Conservation (phyloP, 2,113 vertebrate species). For the Oplegnathus fasciatus region DNA sequence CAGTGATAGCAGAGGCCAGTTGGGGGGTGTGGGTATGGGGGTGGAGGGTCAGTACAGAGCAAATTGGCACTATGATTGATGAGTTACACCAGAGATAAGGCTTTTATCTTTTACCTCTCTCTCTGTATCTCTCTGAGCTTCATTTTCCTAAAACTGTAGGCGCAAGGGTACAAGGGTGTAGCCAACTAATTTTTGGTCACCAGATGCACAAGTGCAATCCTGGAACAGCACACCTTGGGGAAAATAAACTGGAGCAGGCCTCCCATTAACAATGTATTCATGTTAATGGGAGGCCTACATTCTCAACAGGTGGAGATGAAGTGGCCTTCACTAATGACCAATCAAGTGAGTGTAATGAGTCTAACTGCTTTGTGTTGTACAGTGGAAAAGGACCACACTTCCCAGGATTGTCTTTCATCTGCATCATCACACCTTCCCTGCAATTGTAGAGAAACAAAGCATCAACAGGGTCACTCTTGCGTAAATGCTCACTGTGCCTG, state of each 20-base stretch:
- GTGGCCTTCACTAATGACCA: not conserved
- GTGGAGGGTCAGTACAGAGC: conserved; percentile 1
- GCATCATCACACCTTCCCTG: not conserved
- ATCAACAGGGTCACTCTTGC: not conserved
- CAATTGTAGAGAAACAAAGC: not conserved
- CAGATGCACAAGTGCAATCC: conserved; percentile 13
- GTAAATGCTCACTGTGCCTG: not conserved
- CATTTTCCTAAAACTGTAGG: not conserved
- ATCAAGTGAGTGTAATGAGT: not conserved
- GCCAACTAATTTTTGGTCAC: not conserved
- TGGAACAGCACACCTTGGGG: not conserved
- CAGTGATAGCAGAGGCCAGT: conserved; percentile 8
- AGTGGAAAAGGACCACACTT: not conserved
- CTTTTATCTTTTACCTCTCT: conserved; percentile 34
- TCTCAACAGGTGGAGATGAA: not conserved
- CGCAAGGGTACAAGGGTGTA: not conserved
- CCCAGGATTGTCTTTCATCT: not conserved
- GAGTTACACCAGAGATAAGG: conserved; percentile 48
- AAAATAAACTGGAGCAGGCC: not conserved
- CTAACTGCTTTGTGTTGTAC: not conserved
- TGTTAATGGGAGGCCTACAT: not conserved
- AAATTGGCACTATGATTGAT: conserved; percentile 63
- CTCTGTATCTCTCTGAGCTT: not conserved
- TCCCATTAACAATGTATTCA: not conserved
- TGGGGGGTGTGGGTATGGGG: not conserved